Conservation (phyloP, 2,113 vertebrate species). For the Conger conger region DNA sequence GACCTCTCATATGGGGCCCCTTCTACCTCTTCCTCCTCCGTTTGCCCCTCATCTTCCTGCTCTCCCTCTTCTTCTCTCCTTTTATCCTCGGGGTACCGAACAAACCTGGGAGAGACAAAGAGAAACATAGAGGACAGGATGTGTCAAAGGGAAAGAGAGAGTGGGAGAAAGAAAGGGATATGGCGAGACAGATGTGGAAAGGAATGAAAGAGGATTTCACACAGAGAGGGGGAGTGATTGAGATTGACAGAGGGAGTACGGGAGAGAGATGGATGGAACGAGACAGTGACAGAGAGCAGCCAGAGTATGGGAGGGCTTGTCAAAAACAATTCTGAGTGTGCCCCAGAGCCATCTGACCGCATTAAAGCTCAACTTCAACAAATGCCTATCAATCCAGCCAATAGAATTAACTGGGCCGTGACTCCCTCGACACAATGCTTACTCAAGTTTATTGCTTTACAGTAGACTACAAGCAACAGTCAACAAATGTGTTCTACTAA, state of each 20-base stretch:
- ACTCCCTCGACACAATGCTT: neutral
- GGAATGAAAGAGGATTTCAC: neutral
- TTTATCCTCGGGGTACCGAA: conserved; percentile 3
- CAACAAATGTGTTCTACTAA: neutral
- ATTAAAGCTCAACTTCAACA: neutral
- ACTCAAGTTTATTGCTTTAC: neutral
- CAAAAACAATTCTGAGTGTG: neutral
- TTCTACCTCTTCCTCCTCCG: neutral
- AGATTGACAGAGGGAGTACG: neutral
- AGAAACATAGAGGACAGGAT: neutral
- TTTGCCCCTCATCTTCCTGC: conserved; percentile 25
- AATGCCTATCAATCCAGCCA: neutral
- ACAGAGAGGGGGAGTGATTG: neutral
- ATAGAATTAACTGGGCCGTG: neutral
- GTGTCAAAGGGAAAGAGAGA: too few relatives aligned
- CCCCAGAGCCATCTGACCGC: neutral
- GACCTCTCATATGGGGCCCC: neutral
- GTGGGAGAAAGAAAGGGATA: neutral
- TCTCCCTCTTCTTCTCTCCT: neutral
- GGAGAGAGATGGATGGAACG: neutral
- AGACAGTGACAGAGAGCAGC: neutral
- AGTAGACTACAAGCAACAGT: neutral
- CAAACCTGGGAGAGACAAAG: conserved; percentile 27
- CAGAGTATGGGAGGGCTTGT: neutral
- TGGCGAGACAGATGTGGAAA: too few relatives aligned